Evolutionary conservation across 2,113 vertebrate genomes (phyloP).

Genomic region (Isurus oxyrinchus): DNA sequence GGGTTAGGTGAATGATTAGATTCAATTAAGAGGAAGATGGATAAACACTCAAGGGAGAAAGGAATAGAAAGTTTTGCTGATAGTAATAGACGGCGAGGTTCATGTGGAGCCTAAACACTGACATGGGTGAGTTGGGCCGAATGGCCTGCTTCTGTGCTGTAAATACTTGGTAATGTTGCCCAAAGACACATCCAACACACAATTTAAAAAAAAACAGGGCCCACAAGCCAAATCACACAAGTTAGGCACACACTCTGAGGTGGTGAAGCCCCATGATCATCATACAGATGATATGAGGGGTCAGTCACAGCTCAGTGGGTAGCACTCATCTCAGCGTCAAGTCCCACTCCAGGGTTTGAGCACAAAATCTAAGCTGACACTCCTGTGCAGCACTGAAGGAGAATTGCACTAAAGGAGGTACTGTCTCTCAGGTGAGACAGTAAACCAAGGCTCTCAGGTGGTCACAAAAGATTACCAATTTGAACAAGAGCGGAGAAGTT

Average conservation of each 20-base stretch:
- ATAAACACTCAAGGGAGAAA: not conserved
- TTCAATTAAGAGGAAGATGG: too few species aligned
- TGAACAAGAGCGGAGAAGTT: too few species aligned
- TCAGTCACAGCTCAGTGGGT: not conserved
- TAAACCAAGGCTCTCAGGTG: not conserved
- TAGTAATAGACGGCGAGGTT: not conserved
- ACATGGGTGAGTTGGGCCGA: not conserved
- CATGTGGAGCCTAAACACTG: not conserved
- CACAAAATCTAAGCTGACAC: not conserved
- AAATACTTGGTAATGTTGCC: not conserved
- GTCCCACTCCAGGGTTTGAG: not conserved
- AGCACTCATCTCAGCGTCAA: not conserved
- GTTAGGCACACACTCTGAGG: not conserved
- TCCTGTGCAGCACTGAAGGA: not conserved
- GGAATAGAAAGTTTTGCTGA: not conserved
- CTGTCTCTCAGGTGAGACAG: not conserved
- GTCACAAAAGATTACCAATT: not conserved
- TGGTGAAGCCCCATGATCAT: not conserved
- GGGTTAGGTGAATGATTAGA: not conserved
- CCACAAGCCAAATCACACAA: not conserved
- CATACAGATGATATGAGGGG: not conserved
- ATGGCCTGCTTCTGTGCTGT: not conserved
- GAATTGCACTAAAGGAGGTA: not conserved
- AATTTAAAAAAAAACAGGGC: not conserved
- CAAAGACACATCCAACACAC: too few species aligned